A percentile compares a stretch with the other conserved stretches of the same genome.
phyloP scores from a whole-genome alignment of 2,113 vertebrate species.

The Tychaedon coryphoeus region DNA sequence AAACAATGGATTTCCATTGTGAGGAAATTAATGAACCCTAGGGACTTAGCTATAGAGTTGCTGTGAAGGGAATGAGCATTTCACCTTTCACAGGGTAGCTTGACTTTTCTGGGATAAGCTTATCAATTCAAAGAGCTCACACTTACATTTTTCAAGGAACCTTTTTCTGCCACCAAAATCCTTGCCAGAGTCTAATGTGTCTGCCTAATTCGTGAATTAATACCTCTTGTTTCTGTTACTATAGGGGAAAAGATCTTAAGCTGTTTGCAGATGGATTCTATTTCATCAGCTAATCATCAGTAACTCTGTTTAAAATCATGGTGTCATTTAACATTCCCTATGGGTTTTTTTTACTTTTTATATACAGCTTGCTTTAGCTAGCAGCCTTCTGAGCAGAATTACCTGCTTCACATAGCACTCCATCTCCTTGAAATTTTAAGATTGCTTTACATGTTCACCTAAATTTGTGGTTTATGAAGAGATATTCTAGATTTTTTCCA shows the following conservation, averaged over 20 bases:
- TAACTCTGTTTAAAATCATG: not conserved
- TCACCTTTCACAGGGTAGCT: not conserved
- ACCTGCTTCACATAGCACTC: not conserved
- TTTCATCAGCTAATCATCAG: not conserved
- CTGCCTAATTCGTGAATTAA: not conserved
- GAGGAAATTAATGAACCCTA: not conserved
- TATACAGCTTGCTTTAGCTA: not conserved
- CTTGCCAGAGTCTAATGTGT: not conserved
- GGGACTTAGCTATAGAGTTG: not conserved
- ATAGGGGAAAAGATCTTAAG: not conserved
- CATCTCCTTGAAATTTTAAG: not conserved
- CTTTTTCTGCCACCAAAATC: not conserved
- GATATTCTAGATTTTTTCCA: not conserved
- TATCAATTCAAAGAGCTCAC: not conserved
- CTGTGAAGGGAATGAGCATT: not conserved
- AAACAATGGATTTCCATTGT: not conserved
- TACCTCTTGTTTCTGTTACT: not conserved
- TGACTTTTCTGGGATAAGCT: not conserved
- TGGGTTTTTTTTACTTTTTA: not conserved
- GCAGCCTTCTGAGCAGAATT: not conserved
- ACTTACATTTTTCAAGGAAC: rapidly evolving
- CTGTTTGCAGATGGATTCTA: not conserved
- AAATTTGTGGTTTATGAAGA: not conserved
- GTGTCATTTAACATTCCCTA: not conserved
- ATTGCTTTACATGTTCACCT: not conserved